Conservation (phyloP, 2,888 invertebrate species). For the Congeria kusceri region DNA sequence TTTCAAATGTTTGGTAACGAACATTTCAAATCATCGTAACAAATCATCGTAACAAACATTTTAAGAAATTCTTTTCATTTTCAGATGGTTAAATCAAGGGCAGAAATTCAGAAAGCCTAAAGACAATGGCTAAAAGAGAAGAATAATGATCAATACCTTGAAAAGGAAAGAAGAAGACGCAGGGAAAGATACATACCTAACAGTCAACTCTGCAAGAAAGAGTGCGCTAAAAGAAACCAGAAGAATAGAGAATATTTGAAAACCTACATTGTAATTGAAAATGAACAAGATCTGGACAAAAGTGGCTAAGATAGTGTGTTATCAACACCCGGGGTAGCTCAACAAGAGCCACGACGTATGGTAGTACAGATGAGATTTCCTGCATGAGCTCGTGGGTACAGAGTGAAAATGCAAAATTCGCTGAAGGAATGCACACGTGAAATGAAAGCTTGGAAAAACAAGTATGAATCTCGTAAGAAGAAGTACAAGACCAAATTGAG, state of each 20-base stretch:
- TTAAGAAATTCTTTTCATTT: background rate
- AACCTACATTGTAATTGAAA: no score
- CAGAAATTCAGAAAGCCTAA: background rate
- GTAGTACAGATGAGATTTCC: no score
- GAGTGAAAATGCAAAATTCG: no score
- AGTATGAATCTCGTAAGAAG: no score
- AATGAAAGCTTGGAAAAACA: no score
- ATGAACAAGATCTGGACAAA: no score
- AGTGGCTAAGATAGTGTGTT: no score
- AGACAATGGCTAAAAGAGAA: background rate
- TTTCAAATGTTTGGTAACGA: background rate
- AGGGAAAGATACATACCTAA: background rate
- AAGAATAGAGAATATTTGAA: background rate
- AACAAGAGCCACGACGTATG: no score
- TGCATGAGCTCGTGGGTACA: no score
- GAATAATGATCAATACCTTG: background rate
- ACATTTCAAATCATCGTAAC: background rate
- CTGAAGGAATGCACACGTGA: no score
- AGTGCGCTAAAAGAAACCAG: background rate
- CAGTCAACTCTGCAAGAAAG: background rate
- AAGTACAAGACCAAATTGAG: no score
- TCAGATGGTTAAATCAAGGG: background rate
- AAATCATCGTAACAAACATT: background rate
- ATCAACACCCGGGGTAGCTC: no score
- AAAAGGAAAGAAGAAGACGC: background rate